A percentile compares a stretch with the other conserved stretches of the same genome.
Evolutionary conservation across 2,797 vertebrate species (phyloP).

Genomic region (Lagodon rhomboides): DNA sequence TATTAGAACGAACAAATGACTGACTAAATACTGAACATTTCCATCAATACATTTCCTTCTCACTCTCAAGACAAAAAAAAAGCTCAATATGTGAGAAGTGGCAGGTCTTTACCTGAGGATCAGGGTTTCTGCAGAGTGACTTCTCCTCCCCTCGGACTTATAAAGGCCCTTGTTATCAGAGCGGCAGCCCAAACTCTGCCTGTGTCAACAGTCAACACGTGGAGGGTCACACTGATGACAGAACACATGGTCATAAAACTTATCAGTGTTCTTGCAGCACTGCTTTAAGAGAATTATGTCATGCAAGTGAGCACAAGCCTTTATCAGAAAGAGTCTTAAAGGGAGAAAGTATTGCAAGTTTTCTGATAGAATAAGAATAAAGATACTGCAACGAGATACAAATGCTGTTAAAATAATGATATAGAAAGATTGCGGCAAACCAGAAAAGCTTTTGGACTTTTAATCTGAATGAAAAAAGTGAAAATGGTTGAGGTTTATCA

Average conservation of each 20-base stretch:
- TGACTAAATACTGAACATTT: constrained; percentile 8
- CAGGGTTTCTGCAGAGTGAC: constrained; percentile 59
- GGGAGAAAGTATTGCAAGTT: neutral
- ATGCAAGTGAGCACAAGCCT: constrained; percentile 1
- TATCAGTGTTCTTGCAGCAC: constrained; percentile 16
- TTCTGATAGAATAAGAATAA: neutral
- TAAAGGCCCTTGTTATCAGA: constrained; percentile 87
- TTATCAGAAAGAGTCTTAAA: constrained; percentile 6
- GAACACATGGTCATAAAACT: constrained; percentile 42
- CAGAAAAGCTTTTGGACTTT: neutral
- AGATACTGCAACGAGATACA: neutral
- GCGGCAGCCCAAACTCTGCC: constrained; percentile 70
- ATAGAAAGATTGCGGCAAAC: neutral
- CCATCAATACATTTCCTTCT: neutral
- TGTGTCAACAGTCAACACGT: constrained; percentile 87
- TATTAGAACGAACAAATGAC: neutral
- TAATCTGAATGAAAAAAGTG: neutral
- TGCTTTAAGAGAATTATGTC: constrained; percentile 29
- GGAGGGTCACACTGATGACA: constrained; percentile 82
- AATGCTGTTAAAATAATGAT: neutral
- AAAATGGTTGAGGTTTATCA: constrained; percentile 18
- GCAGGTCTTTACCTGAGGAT: constrained; percentile 69
- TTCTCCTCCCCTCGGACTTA: constrained; percentile 70
- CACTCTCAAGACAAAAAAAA: constrained; percentile 1
- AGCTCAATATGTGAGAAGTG: constrained; percentile 32